Base-by-base conservation (phyloP, 2,113 vertebrate species). In the Hyla sarda region DNA sequence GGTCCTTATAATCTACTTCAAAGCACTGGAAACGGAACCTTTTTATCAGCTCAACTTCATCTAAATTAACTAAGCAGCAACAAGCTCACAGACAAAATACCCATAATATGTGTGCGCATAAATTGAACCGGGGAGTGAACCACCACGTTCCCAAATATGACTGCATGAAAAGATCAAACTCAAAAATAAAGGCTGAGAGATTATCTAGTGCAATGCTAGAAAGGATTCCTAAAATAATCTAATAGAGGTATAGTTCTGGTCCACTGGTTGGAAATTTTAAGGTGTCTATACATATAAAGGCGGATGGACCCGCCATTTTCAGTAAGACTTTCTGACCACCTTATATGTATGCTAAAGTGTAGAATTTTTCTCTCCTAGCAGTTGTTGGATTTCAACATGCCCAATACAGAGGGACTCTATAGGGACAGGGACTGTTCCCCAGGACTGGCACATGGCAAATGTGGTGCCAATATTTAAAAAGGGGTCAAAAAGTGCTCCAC, bases 1-100 rank as follows among this genome's bases (percentile, higher is more conserved):
- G 89, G 78, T 84, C 88, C 88, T 89, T 89, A 90, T 90, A 89
- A 92, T 83, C 90, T 67, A 90, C 89, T 90, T 90, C 80, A 91
- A 91, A 81, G 52, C 0, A 0, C 34, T 78, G 88, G 88, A 90
- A 90, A 86, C 47, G 65, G 58, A 90, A 82, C 54, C 72, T 90
- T 76, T 89, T 86, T 87, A 87, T 84, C 84, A 88, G 89, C 87
- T 88, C 25, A 84, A 88, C 84, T 85, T 89, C 77, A 90, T 89
- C 62, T 78, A 88, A 90, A 89, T 90, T 69, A 91, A 87, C 84
- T 60, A 82, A 52, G 58, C 75, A 88, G 60, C 77, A 79, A 79
- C 75, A 69, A 79, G 79, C 60, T 79, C 48, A 41, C 75, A 82
- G 58, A 48, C 80, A 76, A 82, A 87, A 82, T 87, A 82, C 62